Conservation (phyloP, 2,888 invertebrate genomes). For the Erpobdella octoculata region DNA sequence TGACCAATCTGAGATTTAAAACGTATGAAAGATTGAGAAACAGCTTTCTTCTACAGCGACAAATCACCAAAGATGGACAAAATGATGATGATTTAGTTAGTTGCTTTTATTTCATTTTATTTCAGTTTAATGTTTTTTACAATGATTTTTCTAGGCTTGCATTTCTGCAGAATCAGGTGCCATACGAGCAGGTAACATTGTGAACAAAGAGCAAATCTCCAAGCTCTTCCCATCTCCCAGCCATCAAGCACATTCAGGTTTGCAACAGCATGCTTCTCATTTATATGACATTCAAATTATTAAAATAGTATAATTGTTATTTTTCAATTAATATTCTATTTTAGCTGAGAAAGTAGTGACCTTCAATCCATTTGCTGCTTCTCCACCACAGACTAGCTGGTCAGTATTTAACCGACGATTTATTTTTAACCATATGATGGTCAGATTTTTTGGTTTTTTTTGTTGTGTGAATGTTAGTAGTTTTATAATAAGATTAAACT, state of each 20-base stretch:
- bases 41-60: background rate
- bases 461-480: too few species aligned
- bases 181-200: background rate
- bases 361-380: slow-evolving; percentile 2
- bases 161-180: slow-evolving; percentile 18
- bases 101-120: background rate
- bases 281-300: too few species aligned
- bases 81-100: background rate
- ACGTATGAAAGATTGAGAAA: slow-evolving; percentile 48
- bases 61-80: background rate
- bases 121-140: slow-evolving; percentile 16
- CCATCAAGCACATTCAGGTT: background rate
- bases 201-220: background rate
- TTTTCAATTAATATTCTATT: background rate
- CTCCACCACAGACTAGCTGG: background rate
- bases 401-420: too few species aligned
- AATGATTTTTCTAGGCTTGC: slow-evolving; percentile 14
- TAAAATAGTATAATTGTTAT: background rate
- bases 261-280: too few species aligned
- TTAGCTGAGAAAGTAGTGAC: background rate
- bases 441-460: too few species aligned
- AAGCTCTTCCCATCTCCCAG: background rate
- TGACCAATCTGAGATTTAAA: slow-evolving; percentile 73
- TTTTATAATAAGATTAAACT: too few species aligned
- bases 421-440: too few species aligned